phyloP scores from a whole-genome alignment of 2,888 invertebrate species.

The Metalampra italica region DNA sequence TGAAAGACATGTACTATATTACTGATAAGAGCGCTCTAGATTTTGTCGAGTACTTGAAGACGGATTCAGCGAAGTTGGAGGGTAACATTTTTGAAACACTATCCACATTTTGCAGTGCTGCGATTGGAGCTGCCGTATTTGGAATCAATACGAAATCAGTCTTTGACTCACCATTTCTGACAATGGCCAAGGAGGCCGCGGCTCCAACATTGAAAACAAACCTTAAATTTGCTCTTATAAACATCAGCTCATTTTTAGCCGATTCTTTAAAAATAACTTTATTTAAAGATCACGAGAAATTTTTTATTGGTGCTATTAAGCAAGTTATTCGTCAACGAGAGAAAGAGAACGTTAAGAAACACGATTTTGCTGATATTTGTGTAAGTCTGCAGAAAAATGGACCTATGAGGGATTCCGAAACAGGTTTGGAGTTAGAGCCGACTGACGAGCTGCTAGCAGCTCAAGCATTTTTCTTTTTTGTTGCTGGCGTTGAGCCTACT shows the following conservation, averaged over 20 bases:
- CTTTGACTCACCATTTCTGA: conserved; percentile 45
- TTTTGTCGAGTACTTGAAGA: conserved; percentile 24
- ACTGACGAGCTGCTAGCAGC: conserved; percentile 50
- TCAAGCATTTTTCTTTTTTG: conserved; percentile 56
- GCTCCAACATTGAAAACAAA: conserved; percentile 13
- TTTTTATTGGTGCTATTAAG: conserved; percentile 50
- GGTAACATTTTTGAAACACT: conserved; percentile 22
- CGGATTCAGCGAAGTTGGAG: conserved; percentile 32
- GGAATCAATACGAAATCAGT: conserved; percentile 40
- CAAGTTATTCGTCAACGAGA: conserved; percentile 41
- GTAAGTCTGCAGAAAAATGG: conserved; percentile 46
- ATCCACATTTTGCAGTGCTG: conserved; percentile 24
- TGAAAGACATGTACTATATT: conserved; percentile 42
- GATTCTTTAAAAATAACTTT: conserved; percentile 34
- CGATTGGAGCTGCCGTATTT: conserved; percentile 42
- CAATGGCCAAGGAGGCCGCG: conserved; percentile 12
- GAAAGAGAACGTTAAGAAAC: conserved; percentile 33
- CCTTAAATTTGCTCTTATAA: conserved; percentile 18
- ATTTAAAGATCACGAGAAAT: conserved; percentile 38
- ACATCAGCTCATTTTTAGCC: conserved; percentile 16
- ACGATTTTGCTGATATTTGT: conserved; percentile 54
- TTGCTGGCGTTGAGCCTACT: conserved; percentile 57
- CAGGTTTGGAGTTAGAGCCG: conserved; percentile 41
- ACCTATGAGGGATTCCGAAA: conserved; percentile 33
- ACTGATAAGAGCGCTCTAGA: conserved; percentile 33